phyloP scores from a whole-genome alignment of 2,888 invertebrate genomes.

The Cataglyphis altisquamis region DNA sequence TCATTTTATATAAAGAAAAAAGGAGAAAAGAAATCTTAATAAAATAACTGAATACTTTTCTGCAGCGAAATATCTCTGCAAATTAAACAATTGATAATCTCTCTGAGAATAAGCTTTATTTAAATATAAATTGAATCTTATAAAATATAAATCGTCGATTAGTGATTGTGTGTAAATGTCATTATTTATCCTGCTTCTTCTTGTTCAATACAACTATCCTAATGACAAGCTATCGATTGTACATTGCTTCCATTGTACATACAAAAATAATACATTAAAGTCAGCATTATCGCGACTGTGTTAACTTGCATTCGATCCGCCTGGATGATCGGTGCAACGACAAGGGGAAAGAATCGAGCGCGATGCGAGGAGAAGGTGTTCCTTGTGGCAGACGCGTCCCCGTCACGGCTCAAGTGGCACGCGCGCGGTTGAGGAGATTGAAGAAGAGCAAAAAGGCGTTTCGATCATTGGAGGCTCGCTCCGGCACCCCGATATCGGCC shows the following conservation, averaged over 20 bases:
- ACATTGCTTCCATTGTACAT: neutral
- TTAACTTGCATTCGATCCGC: slow-evolving; percentile 20
- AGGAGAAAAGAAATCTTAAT: neutral
- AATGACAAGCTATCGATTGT: neutral
- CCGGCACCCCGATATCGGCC: slow-evolving; percentile 26
- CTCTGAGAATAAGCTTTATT: neutral
- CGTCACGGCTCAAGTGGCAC: slow-evolving; percentile 54
- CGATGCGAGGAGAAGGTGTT: slow-evolving; percentile 46
- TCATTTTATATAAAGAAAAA: neutral
- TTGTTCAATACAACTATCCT: neutral
- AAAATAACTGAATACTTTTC: neutral
- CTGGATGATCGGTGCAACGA: slow-evolving; percentile 34
- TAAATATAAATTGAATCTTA: neutral
- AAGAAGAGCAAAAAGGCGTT: slow-evolving; percentile 29
- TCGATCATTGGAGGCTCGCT: slow-evolving; percentile 24
- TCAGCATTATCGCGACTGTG: slow-evolving; percentile 25
- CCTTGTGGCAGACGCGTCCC: slow-evolving; percentile 48
- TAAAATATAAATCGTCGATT: neutral
- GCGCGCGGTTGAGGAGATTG: slow-evolving; percentile 39
- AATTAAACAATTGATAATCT: neutral
- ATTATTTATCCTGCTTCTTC: neutral
- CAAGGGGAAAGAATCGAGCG: slow-evolving; percentile 23
- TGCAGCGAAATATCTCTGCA: neutral
- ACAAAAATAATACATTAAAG: neutral
- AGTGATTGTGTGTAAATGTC: neutral